Base-by-base conservation (phyloP, 2,888 invertebrate species). In the Ophion ventricosus region DNA sequence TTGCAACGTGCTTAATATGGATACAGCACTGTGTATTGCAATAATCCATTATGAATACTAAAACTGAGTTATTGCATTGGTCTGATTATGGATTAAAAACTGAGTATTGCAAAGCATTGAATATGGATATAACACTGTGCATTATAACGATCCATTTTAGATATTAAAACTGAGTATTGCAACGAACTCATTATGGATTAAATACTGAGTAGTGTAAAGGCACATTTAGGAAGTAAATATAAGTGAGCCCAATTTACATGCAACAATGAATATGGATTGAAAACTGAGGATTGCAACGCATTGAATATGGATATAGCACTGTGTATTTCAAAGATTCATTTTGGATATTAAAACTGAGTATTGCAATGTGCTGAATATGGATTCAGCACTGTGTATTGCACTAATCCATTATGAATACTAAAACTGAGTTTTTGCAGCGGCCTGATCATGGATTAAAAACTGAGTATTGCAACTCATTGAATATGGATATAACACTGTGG, bases 61-160 rank as follows among this genome's bases (percentile, higher is more conserved):
- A 20, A 66, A 43, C 23, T 14, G 49, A 67, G 49, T 49, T 49
- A 67, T 54, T 67, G 49, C 14, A 17, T 7, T 17, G 7, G 1
- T 0, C 5, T 0, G 14, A 49, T 43, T 20, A 29, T 26, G 25
- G 11, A 77, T 40, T 29, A 10, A 70, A 14, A 29, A 67, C 61
- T 66, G 26, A 69, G 20, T 70, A 80, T 54, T 80, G 74, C 43
- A 49, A 80, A 49, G 25, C 26, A n/a, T 11, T 35, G 3, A 57
- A 59, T 11, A 10, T 4, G 2, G 25, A n/a, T n/a, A 73, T 66
- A 54, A 11, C 23, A 67, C 26, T 67, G 67, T 20, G 20, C 0
- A n/a, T n/a, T n/a, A n/a, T n/a, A n/a, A n/a, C n/a, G n/a, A n/a
- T n/a, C n/a, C n/a, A n/a, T n/a, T n/a, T n/a, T n/a, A n/a, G n/a